Evolutionary conservation across 2,797 vertebrate genomes (phyloP), one percentile per base, ranked within the genome.

Genomic region (Channallabes apus): DNA sequence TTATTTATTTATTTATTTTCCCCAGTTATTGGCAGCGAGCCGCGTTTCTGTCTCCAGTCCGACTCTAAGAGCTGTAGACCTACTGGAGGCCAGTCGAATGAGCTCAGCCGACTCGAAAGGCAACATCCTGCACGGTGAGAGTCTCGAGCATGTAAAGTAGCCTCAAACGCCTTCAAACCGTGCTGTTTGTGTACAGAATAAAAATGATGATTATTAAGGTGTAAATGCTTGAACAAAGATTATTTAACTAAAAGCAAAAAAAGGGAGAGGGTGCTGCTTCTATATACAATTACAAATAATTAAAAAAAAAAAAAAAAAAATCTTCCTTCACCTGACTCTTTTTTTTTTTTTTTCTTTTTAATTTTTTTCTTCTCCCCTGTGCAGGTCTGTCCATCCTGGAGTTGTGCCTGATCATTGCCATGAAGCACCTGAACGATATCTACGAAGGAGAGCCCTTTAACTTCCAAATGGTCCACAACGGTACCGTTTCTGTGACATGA

Each of bases 401-500:
- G 92, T 93, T 99, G 87, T 99, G 98, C 89, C 94, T 99, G 27
- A 93, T 99, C 86, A 99, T 99, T 78, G 96, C 98, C 87, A 99
- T 99, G 97, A 99, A 99, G 88, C 98, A 99, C 93, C 92, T 99
- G 84, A 97, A 96, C 15, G 97, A 99, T 24, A 93, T 97, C 83
- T 99, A 99, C 1, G 96, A 97, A 35, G 97, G 97, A 68, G 97
- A 99, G 69, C 98, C 98, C 0, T 99, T 99, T 92, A 99, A 99
- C 91, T 97, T 99, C 89, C 97, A 99, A 86, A 99, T 99, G 98
- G 97, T 99, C 80, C 96, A 99, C 93, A 99, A 99, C 0, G 98
- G 98, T 99, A 90, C 41, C 41, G 1, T 51, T 80, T 46, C n/a
- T 27, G 54, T 1, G 11, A 64, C 18, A 41, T 27, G 12, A 22